A percentile compares a stretch with the other conserved stretches of the same genome.
Evolutionary conservation across 2,797 vertebrate species (phyloP).

Genomic region (Paedocypris micromegethes): DNA sequence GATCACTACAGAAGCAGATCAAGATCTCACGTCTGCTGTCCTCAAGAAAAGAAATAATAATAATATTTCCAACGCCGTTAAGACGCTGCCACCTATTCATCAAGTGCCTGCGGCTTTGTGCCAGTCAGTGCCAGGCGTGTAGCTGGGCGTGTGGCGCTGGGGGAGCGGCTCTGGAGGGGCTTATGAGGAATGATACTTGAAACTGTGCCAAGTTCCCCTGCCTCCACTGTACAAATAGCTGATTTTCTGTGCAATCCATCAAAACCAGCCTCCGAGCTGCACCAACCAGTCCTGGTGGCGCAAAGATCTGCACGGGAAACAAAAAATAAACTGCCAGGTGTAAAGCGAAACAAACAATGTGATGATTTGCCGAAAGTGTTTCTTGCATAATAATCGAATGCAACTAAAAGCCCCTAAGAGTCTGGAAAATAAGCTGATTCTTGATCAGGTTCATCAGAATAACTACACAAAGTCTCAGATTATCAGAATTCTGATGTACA

Average conservation of each 20-base stretch:
- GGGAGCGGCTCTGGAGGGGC: conserved; percentile 45
- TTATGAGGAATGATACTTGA: conserved; percentile 46
- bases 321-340: conserved; percentile 36
- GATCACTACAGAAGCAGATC: no score
- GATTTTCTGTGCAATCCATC: conserved; percentile 61
- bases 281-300: conserved; percentile 47
- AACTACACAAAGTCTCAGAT: no score
- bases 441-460: no score
- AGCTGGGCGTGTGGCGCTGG: conserved; percentile 37
- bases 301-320: conserved; percentile 45
- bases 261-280: conserved; percentile 46
- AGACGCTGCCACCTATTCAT: conserved; percentile 2
- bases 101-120: conserved; percentile 20
- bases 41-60: no score
- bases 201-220: conserved; percentile 53
- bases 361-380: conserved; percentile 5
- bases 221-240: conserved; percentile 61
- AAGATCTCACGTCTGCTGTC: no score
- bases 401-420: not conserved
- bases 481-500: no score
- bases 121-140: conserved; percentile 51
- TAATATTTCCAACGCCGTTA: no score
- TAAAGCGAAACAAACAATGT: conserved; percentile 36
- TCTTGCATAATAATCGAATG: conserved; percentile 7
- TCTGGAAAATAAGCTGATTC: no score